Evolutionary conservation across 1,140 invertebrate species (phyloP).

Genomic region (Macrotrachela quadricornifera): DNA sequence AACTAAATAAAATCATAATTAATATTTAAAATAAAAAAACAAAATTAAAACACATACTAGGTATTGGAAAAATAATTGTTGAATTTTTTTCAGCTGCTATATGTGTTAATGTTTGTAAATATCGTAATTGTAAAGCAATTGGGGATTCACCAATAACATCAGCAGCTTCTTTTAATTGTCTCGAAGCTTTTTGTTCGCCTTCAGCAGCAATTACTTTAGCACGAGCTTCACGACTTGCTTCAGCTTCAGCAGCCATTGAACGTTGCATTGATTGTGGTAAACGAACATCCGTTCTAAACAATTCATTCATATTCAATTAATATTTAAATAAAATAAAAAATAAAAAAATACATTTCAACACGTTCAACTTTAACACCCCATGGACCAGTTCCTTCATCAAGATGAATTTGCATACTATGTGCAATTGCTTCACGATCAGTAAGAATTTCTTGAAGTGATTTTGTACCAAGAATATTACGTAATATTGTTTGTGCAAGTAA

Average conservation of each 20-base stretch:
- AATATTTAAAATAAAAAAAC: slow-evolving; percentile 22
- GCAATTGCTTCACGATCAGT: slow-evolving; percentile 9
- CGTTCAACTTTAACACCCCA: slow-evolving; percentile 5
- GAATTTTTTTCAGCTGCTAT: slow-evolving; percentile 94
- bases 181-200: slow-evolving; percentile 8
- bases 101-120: slow-evolving; percentile 62
- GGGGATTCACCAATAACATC: slow-evolving; percentile 29
- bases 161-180: slow-evolving; percentile 4
- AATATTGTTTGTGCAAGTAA: slow-evolving; percentile 11
- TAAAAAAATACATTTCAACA: slow-evolving; percentile 5
- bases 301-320: slow-evolving; percentile 2
- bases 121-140: slow-evolving; percentile 55
- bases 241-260: slow-evolving; percentile 24
- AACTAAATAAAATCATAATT: no score
- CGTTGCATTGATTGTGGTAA: slow-evolving; percentile 17
- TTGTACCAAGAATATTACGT: slow-evolving; percentile 11
- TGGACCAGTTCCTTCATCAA: background rate
- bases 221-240: slow-evolving; percentile 20
- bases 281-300: slow-evolving; percentile 12
- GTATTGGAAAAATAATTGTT: slow-evolving; percentile 84
- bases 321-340: background rate
- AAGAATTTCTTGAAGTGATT: slow-evolving; percentile 10
- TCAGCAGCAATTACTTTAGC: slow-evolving; percentile 15
- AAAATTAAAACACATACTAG: slow-evolving; percentile 51
- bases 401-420: background rate